Evolutionary conservation across 2,113 vertebrate species (phyloP), one percentile per base, ranked within the genome.

Genomic region (Murina feae): DNA sequence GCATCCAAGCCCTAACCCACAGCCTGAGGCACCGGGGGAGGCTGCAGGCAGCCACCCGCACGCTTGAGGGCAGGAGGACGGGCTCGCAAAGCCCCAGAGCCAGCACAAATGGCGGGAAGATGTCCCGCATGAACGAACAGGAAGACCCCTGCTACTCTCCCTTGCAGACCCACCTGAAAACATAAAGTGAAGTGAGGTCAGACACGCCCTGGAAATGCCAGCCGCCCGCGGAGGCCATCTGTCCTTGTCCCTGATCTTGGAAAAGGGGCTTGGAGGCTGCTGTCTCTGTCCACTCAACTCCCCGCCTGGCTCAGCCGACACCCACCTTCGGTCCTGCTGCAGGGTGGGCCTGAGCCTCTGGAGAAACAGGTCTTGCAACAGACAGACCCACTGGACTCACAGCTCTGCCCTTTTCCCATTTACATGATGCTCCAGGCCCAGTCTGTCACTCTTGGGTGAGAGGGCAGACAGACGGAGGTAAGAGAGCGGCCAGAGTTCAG

Each of bases 1-100:
- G 0, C 2, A 6, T 1, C 53, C 4, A 1, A 6, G 5, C 51
- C 51, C 18, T 1, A 5, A 4, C 20, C 53, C 37, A 3, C 0
- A 32, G 71, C 9, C 6, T 1, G 81, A 63, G 32, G 60, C 37
- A 6, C 30, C 2, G 0, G 17, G 10, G 20, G n/a, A 32, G 28
- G 16, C 32, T 60, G 18, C 3, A 37, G 49, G 51, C 18, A 13
- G 23, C 1, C 4, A 51, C 63, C 32, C 28, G 4, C 0, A 68
- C 30, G 23, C 32, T 10, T 47, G 3, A 20, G n/a, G 2, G 9
- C 11, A 23, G 21, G 17, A 0, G 5, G 25, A 0, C 21, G 9
- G 35, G 42, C 20, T 85, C 32, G 11, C 4, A 25, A 63, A n/a
- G 42, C 32, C 14, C 16, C 1, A 16, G 49, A 14, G n/a, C 39